A percentile compares a stretch with the other conserved stretches of the same genome.
Evolutionary conservation across 2,888 invertebrate species (phyloP).

Genomic region (Pasiphila rectangulata): DNA sequence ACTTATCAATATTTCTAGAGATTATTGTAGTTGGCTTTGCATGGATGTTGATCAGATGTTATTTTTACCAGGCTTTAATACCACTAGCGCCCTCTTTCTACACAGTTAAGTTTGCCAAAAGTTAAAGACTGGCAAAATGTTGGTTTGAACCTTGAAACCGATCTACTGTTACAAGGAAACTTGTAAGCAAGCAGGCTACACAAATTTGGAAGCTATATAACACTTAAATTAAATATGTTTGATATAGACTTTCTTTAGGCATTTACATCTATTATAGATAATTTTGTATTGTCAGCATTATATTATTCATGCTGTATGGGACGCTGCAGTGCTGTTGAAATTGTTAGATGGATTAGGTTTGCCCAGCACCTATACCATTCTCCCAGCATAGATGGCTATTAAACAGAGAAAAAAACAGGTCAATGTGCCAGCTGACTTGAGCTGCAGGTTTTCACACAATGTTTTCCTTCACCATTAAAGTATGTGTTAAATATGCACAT

Average conservation of each 20-base stretch:
- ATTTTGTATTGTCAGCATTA: too few species aligned
- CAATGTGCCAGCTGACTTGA: too few species aligned
- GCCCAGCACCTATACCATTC: too few species aligned
- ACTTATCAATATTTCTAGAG: conserved; percentile 20
- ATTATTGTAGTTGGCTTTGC: neutral
- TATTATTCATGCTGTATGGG: too few species aligned
- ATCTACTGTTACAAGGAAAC: conserved; percentile 29
- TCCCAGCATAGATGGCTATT: too few species aligned
- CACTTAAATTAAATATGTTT: neutral
- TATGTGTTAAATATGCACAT: too few species aligned
- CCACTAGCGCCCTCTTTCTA: conserved; percentile 55
- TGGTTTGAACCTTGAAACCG: conserved; percentile 37
- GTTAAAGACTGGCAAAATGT: conserved; percentile 34
- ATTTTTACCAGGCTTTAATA: conserved; percentile 29
- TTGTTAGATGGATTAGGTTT: too few species aligned
- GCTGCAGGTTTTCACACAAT: too few species aligned
- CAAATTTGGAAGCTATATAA: neutral
- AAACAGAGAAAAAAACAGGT: too few species aligned
- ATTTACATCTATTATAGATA: neutral
- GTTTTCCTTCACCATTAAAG: too few species aligned
- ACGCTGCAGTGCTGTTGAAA: too few species aligned
- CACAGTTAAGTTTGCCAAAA: conserved; percentile 21
- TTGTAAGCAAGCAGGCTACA: neutral
- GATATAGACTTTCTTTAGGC: too few species aligned
- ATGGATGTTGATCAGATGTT: conserved; percentile 5